phyloP scores from a whole-genome alignment of 35 echinoderm and acorn worm species.

The Patiria miniata region DNA sequence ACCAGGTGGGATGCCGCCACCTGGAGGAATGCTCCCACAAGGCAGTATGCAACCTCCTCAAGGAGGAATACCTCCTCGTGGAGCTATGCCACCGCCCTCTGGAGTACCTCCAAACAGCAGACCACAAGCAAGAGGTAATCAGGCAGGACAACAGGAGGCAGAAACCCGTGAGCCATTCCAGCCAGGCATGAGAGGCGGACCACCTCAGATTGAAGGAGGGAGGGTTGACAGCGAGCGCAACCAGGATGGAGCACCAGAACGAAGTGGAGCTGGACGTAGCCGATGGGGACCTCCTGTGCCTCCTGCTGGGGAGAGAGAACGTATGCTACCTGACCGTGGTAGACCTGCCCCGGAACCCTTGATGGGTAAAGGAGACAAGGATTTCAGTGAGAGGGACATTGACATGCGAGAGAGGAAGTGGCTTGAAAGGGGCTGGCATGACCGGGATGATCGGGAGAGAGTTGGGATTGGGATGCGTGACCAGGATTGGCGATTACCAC shows the following conservation, averaged over 20 bases:
- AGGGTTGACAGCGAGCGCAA: neutral
- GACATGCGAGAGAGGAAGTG: slow-evolving; percentile 63
- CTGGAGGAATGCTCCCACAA: slow-evolving; percentile 36
- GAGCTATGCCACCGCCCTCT: slow-evolving; percentile 12
- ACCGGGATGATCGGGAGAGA: slow-evolving; percentile 50
- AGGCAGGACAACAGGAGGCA: neutral
- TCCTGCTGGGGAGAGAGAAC: neutral
- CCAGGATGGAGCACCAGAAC: neutral
- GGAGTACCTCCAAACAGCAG: neutral
- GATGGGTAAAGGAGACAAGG: slow-evolving; percentile 10
- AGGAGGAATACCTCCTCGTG: slow-evolving; percentile 28
- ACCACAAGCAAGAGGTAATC: neutral
- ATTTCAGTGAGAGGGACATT: slow-evolving; percentile 32
- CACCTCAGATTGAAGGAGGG: slow-evolving; percentile 40
- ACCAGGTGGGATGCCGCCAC: slow-evolving; percentile 36
- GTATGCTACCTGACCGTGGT: neutral
- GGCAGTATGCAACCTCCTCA: slow-evolving; percentile 31
- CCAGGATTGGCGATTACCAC: slow-evolving; percentile 38
- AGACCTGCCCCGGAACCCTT: slow-evolving; percentile 24
- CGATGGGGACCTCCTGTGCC: slow-evolving; percentile 19
- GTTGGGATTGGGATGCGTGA: slow-evolving; percentile 17
- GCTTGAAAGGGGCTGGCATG: slow-evolving; percentile 53
- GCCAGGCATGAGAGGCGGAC: neutral
- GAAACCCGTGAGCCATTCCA: neutral
- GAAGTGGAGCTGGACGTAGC: neutral